Conservation (phyloP, 2,797 vertebrate genomes). For the Semaprochilodus insignis region DNA sequence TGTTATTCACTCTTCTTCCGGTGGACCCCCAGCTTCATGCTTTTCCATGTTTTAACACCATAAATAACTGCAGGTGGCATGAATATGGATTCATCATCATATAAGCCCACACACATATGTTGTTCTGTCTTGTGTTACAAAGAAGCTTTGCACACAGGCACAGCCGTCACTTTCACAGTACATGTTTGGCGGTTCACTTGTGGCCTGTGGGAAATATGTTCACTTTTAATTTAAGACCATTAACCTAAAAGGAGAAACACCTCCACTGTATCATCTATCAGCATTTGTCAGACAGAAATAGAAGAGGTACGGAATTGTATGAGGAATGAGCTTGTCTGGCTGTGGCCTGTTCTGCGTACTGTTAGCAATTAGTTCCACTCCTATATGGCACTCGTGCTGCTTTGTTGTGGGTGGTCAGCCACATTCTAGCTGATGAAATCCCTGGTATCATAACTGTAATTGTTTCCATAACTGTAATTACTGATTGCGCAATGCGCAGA, state of each 20-base stretch:
- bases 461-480: no score
- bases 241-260: background rate
- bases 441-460: no score
- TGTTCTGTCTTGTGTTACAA: conserved; percentile 1
- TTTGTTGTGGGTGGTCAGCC: no score
- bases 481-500: no score
- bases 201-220: background rate
- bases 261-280: background rate
- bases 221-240: background rate
- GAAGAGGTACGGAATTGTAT: conserved; percentile 26
- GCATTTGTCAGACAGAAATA: background rate
- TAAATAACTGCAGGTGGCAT: conserved; percentile 23
- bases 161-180: conserved; percentile 16
- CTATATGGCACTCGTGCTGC: no score
- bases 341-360: background rate
- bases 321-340: conserved; percentile 23
- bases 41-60: conserved; percentile 2
- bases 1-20: background rate
- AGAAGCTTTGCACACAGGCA: background rate
- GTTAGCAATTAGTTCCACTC: background rate
- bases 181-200: conserved; percentile 2
- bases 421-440: no score
- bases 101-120: conserved; percentile 34
- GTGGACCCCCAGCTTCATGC: background rate
- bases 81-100: conserved; percentile 8